Evolutionary conservation across 2,888 invertebrate genomes (phyloP).

Genomic region (Acronicta leporina): DNA sequence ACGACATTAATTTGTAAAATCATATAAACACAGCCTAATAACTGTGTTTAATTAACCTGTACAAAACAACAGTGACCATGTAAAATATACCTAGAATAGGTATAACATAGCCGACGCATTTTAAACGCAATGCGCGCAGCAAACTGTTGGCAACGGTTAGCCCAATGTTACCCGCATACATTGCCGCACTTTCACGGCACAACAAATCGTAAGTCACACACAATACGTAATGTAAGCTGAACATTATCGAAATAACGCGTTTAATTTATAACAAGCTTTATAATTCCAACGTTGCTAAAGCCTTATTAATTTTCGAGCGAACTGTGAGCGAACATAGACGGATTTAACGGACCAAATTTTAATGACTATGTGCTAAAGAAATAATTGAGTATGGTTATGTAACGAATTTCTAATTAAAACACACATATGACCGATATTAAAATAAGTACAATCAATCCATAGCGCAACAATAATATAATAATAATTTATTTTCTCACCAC

Average conservation of each 20-base stretch:
- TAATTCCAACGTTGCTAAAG: constrained; percentile 61
- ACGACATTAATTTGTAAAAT: too few relatives aligned
- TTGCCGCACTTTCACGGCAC: constrained; percentile 30
- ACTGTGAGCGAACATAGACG: background rate
- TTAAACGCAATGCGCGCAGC: constrained; percentile 26
- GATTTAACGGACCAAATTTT: constrained; percentile 43
- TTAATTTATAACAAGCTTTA: constrained; percentile 69
- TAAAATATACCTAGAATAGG: background rate
- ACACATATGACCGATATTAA: too few relatives aligned
- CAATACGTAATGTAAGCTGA: constrained; percentile 49
- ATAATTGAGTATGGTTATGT: too few relatives aligned
- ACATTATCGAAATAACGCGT: constrained; percentile 67
- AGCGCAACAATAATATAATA: too few relatives aligned
- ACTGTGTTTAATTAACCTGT: constrained; percentile 8
- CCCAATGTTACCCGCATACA: constrained; percentile 31
- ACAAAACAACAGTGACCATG: constrained; percentile 16
- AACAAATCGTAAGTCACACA: constrained; percentile 50
- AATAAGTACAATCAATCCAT: too few relatives aligned
- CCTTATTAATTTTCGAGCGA: constrained; percentile 65
- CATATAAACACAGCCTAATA: background rate
- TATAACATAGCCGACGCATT: constrained; percentile 14
- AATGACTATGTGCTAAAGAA: constrained; percentile 16
- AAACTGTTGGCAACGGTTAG: constrained; percentile 32
- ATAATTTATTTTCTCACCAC: too few relatives aligned
- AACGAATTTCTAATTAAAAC: too few relatives aligned